Percentiles rank a stretch among this genome's conserved stretches.
These are phyloP conservation scores for Hylyphantes graminicola DNA, from an alignment of 1,140 invertebrate species.

Conservation along the genomic window DNA sequence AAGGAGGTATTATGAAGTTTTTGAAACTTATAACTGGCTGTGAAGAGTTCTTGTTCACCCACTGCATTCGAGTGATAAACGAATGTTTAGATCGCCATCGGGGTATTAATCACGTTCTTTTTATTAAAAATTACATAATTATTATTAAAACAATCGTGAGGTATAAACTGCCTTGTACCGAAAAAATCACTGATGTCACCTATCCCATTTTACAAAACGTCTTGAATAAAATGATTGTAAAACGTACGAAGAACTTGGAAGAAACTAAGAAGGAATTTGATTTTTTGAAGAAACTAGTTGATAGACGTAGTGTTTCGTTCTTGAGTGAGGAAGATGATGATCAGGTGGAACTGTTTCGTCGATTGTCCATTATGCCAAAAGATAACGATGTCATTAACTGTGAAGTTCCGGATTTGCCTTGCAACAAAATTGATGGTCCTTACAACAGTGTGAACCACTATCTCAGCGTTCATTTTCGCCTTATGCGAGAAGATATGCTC, in stretches of 20 bases:
- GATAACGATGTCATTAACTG: constrained; percentile 43
- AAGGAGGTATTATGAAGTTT: neutral
- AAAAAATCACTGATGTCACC: neutral
- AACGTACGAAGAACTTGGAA: neutral
- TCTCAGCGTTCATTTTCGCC: constrained; percentile 36
- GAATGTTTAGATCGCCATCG: neutral
- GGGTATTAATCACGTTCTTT: neutral
- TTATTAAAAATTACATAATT: constrained; percentile 1
- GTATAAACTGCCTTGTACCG: neutral
- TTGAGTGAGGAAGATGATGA: neutral
- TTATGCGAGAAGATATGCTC: constrained; percentile 51
- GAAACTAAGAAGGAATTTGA: neutral
- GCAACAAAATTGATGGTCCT: constrained; percentile 35
- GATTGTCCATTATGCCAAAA: constrained; percentile 30
- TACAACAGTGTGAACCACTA: constrained; percentile 46
- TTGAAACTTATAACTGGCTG: constrained; percentile 13
- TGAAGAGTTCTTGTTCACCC: constrained; percentile 8
- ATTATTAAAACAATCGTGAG: constrained; percentile 35
- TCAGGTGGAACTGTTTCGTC: constrained; percentile 6
- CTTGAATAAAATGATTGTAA: neutral
- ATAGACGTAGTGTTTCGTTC: neutral
- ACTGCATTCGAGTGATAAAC: neutral
- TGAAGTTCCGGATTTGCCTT: neutral
- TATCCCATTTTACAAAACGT: constrained; percentile 26
- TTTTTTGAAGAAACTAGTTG: constrained; percentile 11